These are phyloP conservation scores for Heteromyza rotundicornis DNA, from an alignment of 2,888 invertebrate species.

Conservation along the genomic window DNA sequence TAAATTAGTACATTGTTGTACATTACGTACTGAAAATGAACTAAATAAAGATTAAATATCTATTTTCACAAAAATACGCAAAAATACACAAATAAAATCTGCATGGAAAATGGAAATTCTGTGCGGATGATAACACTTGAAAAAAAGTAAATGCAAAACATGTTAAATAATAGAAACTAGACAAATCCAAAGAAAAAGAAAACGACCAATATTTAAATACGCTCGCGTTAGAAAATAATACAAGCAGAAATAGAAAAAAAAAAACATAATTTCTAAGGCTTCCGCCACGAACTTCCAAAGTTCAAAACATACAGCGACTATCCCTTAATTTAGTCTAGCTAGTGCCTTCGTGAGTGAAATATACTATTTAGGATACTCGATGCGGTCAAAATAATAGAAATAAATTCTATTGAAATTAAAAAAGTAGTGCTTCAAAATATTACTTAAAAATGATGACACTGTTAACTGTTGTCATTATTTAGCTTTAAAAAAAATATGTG, in stretches of 20 bases:
- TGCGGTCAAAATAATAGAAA: too few relatives aligned
- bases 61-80: too few relatives aligned
- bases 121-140: neutral
- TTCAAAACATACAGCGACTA: constrained; percentile 48
- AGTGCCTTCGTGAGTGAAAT: constrained; percentile 41
- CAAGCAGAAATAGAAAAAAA: constrained; percentile 20
- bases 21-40: too few relatives aligned
- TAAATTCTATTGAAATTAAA: too few relatives aligned
- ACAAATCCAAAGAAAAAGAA: neutral
- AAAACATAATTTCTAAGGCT: constrained; percentile 47
- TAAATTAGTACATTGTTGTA: too few relatives aligned
- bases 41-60: too few relatives aligned
- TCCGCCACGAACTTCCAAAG: constrained; percentile 48
- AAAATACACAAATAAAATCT: too few relatives aligned
- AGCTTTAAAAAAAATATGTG: too few relatives aligned
- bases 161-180: neutral
- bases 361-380: constrained; percentile 10
- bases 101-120: too few relatives aligned
- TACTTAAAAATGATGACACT: too few relatives aligned
- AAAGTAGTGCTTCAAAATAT: too few relatives aligned
- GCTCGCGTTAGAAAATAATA: constrained; percentile 9
- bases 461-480: too few relatives aligned
- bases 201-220: neutral
- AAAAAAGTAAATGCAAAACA: neutral
- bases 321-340: constrained; percentile 56